Base-by-base conservation (phyloP, 2,113 vertebrate genomes). In the Climacteris rufus region DNA sequence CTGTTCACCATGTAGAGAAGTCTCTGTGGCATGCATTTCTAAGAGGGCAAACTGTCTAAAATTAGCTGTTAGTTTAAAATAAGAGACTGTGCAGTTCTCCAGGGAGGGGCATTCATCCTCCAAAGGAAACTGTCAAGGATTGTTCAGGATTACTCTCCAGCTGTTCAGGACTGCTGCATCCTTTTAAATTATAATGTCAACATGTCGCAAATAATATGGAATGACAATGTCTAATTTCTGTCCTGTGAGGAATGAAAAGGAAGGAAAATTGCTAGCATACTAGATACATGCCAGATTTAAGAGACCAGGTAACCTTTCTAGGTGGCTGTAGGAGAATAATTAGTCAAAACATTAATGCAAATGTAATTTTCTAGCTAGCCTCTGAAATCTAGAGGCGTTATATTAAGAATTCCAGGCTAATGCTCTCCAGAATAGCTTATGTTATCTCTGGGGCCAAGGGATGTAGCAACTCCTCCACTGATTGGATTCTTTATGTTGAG, bases 71-170 rank as follows among this genome's bases (percentile, higher is more conserved):
- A 78, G 93, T 94, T 95, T 96, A 81, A 97, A 97, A 93, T 94
- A 95, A 95, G 93, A 96, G 94, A 89, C 92, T 93, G 40, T 81
- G 91, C 77, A 17, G 83, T 96, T 89, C 94, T 96, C 93, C 94
- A 79, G 93, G 90, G 96, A 97, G 90, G 92, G 92, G 77, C 61
- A 72, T 96, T 96, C 96, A 95, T 96, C 93, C 92, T 97, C 96
- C 88, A 94, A 97, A 96, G 94, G 80, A 96, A 97, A 96, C 96
- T 93, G 93, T 94, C 90, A 96, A 96, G 94, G 96, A 97, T 96
- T 94, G 96, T 84, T 96, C 93, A 87, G 95, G 96, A 97, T 97
- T 97, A 96, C 96, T 96, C 96, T 97, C 96, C 96, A 96, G 96
- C 96, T 94, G 96, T 94, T 97, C 96, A 94, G 93, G 95, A 90